A percentile compares a stretch with the other conserved stretches of the same genome.
These are phyloP conservation scores for Paramuricea clavata DNA, from an alignment of 92 coral and sea anemone genomes.

Conservation along the genomic window DNA sequence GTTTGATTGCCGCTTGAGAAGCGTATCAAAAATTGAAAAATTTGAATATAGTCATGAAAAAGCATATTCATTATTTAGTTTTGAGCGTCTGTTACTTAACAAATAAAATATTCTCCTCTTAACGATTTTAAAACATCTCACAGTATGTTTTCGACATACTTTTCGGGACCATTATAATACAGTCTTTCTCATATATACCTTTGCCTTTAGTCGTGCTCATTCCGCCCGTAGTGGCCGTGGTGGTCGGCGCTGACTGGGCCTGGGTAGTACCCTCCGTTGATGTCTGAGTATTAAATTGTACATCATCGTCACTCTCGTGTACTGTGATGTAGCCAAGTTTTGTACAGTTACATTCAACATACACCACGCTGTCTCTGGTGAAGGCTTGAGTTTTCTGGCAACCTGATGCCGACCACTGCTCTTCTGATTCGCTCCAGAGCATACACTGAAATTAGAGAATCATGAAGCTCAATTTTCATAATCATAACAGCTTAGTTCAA, in stretches of 20 bases:
- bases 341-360: slow-evolving; percentile 28
- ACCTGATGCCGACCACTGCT: slow-evolving; percentile 31
- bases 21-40: too few species aligned
- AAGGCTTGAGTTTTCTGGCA: slow-evolving; percentile 12
- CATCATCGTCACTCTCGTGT: neutral
- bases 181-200: too few species aligned
- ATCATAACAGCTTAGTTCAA: too few species aligned
- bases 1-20: too few species aligned
- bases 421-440: slow-evolving; percentile 9
- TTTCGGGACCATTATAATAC: too few species aligned
- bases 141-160: too few species aligned
- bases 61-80: too few species aligned
- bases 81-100: too few species aligned
- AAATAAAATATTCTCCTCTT: too few species aligned
- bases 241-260: neutral
- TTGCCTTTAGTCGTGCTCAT: neutral
- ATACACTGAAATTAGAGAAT: slow-evolving; percentile 13
- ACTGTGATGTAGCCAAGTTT: slow-evolving; percentile 21
- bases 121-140: too few species aligned
- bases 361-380: neutral
- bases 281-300: neutral
- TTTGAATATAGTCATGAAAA: too few species aligned
- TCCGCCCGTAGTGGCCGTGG: neutral
- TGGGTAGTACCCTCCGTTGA: neutral
- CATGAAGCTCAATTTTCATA: too few species aligned